Percentiles rank a stretch among this genome's conserved stretches.
Conservation (phyloP, 2,888 invertebrate species). For the Balanococcus diminutus region DNA sequence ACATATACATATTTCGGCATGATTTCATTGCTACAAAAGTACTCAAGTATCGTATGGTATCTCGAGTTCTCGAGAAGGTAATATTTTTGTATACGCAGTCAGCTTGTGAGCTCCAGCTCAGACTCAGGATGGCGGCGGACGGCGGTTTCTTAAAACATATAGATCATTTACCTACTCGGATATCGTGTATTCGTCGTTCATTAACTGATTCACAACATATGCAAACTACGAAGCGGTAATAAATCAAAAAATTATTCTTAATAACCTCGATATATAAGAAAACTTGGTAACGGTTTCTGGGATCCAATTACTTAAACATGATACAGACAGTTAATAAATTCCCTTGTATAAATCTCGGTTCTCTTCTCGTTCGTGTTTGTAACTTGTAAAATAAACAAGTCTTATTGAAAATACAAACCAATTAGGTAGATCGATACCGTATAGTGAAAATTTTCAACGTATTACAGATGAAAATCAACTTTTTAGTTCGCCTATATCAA, state of each 20-base stretch:
- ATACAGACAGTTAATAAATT: slow-evolving; percentile 5
- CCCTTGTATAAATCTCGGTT: background rate
- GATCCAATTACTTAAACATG: slow-evolving; percentile 27
- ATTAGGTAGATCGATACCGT: slow-evolving; percentile 1
- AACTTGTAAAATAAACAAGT: background rate
- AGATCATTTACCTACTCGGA: background rate
- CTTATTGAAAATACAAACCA: slow-evolving; percentile 24
- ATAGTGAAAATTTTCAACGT: background rate
- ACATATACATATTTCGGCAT: too few relatives aligned
- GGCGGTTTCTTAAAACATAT: background rate
- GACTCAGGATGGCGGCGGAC: too few relatives aligned
- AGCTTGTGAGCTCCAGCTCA: too few relatives aligned
- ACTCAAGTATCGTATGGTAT: too few relatives aligned
- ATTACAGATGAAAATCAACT: background rate
- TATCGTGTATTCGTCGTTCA: background rate
- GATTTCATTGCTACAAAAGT: too few relatives aligned
- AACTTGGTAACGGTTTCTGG: background rate
- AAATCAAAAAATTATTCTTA: slow-evolving; percentile 23
- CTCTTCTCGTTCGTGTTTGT: background rate
- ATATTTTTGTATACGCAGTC: too few relatives aligned
- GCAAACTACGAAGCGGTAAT: background rate
- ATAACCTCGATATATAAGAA: slow-evolving; percentile 2
- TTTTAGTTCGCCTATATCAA: slow-evolving; percentile 1
- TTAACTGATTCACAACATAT: background rate
- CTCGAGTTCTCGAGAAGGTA: background rate